Evolutionary conservation across 2,888 invertebrate species (phyloP), one percentile per base, ranked within the genome.

Genomic region (Phaedon cochleariae): DNA sequence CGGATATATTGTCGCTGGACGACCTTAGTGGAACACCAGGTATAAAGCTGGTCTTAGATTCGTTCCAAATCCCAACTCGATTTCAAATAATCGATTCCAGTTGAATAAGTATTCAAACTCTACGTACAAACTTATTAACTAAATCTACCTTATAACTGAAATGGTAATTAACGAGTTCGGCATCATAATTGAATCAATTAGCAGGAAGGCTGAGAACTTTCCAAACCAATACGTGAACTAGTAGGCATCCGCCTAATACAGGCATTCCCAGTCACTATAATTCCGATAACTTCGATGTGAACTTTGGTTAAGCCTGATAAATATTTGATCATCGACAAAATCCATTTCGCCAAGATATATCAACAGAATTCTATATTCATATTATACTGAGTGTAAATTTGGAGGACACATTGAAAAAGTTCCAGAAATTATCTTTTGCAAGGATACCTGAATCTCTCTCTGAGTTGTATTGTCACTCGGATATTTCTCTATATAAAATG

Each of bases 121-220:
- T 26, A 57, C 45, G 57, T 15, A 22, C 45, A 22, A 57, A 26
- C 57, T 45, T 45, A 57, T 57, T 57, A 57, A 45, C 45, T 12
- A 15, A 18, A 57, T 57, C 22, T 57, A 15, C 18, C 57, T 41
- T 20, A 26, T 57, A 45, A 57, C 45, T 45, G 45, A 45, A 57
- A 18, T 29, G 45, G 26, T 57, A 45, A 45, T 57, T 57, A 45
- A 57, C 45, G 57, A 22, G 29, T 29, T 17, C 45, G 18, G 45
- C 26, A 41, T 41, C 12, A 45, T 41, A 57, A 57, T 57, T 57
- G 26, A 55, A 41, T 55, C 55, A 55, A 55, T 55, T 55, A 41
- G 21, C 34, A 41, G 55, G 37, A 55, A 22, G 31, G 31, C 45
- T 22, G 45, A 22, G 45, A 57, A 57, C 57, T 57, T 57, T 57